Base-by-base conservation (phyloP, 1,140 invertebrate genomes). In the Zophobas atratus region DNA sequence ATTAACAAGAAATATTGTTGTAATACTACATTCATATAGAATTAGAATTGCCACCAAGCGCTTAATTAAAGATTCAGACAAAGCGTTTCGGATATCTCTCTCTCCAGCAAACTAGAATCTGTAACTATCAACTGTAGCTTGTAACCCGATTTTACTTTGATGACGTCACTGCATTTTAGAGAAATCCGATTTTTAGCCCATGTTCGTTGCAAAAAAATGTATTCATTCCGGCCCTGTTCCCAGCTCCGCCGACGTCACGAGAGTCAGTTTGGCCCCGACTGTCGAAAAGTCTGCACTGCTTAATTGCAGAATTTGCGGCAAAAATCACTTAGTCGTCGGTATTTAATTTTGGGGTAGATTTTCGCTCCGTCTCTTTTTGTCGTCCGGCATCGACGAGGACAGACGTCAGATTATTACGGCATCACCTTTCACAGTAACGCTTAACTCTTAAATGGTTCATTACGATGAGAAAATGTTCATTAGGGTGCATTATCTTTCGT, bases 361-460 rank as follows among this genome's bases (percentile, higher is more conserved):
- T 51, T 20, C 4, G 4, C 49, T n/a, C 6, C 49, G 49, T 63
- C 57, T 63, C 57, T 63, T 38, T 63, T 38, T 63, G 57, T 6
- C 57, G 57, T 38, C 57, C 57, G 33, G 57, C 57, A 56, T 34
- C 57, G 57, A 63, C 57, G 57, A 63, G 57, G 57, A 63, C 57
- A 63, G 57, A 63, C 36, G 60, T 41, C 39, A 20, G 60, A 67
- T 67, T 67, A 67, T 67, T 41, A 67, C 60, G 39, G 36, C 60
- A 43, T 67, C 60, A 67, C 60, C 41, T 38, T 63, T 63, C 57
- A 34, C n/a, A n/a, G 60, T 43, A 39, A 63, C 57, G 57, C 35
- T 63, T 63, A 63, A 63, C 57, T 63, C 57, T 63, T 63, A 67
- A 67, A 67, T 67, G 60, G 60, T 67, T 67, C 60, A 67, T 67